phyloP scores from a whole-genome alignment of 2,113 vertebrate genomes.

The Vidua chalybeata region DNA sequence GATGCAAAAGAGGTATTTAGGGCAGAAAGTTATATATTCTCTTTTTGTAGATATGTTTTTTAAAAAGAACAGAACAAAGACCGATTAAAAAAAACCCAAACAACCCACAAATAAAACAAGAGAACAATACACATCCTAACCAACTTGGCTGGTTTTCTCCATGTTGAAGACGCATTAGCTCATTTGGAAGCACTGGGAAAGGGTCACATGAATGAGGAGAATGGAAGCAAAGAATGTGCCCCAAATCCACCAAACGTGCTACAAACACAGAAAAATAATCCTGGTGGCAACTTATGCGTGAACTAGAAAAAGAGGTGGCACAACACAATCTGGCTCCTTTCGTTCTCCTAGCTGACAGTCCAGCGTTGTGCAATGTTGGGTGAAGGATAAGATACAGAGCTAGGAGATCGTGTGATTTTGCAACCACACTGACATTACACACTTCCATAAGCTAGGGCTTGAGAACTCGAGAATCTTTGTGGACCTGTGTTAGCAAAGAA shows the following conservation, averaged over 20 bases:
- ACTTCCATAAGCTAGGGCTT: constrained; percentile 46
- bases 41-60: constrained; percentile 28
- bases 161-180: neutral
- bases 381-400: constrained; percentile 7
- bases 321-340: constrained; percentile 30
- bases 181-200: constrained; percentile 38
- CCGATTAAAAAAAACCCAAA: neutral
- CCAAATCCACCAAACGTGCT: constrained; percentile 16
- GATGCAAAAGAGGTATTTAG: constrained; percentile 48
- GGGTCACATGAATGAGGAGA: constrained; percentile 8
- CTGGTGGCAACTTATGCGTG: neutral
- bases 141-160: neutral
- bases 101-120: constrained; percentile 17
- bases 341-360: neutral
- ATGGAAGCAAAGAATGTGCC: constrained; percentile 31
- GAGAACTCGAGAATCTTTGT: constrained; percentile 32
- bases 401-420: constrained; percentile 10
- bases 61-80: constrained; percentile 29
- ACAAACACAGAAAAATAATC: constrained; percentile 15
- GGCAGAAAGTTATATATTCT: constrained; percentile 25
- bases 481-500: constrained; percentile 51
- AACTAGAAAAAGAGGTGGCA: constrained; percentile 35
- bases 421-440: constrained; percentile 30
- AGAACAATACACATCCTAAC: constrained; percentile 46
- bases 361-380: neutral